These are phyloP conservation scores for Phenganax subtilis DNA, from an alignment of 92 coral and sea anemone genomes.

Conservation along the genomic window DNA sequence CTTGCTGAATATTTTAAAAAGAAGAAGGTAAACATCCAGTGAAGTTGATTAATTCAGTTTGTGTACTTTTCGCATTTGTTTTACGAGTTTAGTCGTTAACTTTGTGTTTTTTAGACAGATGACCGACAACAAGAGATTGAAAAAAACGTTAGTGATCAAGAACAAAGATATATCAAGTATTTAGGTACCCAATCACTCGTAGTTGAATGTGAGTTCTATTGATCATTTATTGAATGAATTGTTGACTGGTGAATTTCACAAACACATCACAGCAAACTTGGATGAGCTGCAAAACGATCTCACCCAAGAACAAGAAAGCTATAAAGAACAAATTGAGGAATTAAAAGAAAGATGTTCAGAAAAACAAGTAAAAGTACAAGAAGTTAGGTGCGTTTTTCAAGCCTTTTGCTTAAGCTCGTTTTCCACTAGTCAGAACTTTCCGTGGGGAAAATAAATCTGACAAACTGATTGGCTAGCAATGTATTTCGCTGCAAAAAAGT, in stretches of 20 bases:
- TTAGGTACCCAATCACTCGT: conserved; percentile 59
- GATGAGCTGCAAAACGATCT: conserved; percentile 95
- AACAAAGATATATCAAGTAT: conserved; percentile 92
- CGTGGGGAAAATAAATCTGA: too few species aligned
- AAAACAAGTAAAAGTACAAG: conserved; percentile 69
- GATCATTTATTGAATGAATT: neutral
- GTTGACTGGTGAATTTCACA: neutral
- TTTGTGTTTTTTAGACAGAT: conserved; percentile 61
- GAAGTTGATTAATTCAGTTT: neutral
- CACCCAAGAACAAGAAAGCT: conserved; percentile 71
- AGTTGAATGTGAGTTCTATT: too few species aligned
- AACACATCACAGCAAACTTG: conserved; percentile 61
- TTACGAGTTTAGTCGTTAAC: neutral
- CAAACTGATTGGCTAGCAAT: too few species aligned
- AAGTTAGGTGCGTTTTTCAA: conserved; percentile 56
- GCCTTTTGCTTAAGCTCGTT: neutral
- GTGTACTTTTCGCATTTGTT: too few species aligned
- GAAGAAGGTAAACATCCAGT: conserved; percentile 64
- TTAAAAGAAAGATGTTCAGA: conserved; percentile 84
- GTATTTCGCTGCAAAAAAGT: too few species aligned
- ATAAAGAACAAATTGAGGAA: conserved; percentile 87
- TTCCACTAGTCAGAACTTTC: too few species aligned
- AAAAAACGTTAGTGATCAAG: conserved; percentile 95
- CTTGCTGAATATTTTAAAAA: conserved; percentile 94
- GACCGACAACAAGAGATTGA: conserved; percentile 98